phyloP scores from a whole-genome alignment of 2,113 vertebrate species.

The Apeltes quadracus region DNA sequence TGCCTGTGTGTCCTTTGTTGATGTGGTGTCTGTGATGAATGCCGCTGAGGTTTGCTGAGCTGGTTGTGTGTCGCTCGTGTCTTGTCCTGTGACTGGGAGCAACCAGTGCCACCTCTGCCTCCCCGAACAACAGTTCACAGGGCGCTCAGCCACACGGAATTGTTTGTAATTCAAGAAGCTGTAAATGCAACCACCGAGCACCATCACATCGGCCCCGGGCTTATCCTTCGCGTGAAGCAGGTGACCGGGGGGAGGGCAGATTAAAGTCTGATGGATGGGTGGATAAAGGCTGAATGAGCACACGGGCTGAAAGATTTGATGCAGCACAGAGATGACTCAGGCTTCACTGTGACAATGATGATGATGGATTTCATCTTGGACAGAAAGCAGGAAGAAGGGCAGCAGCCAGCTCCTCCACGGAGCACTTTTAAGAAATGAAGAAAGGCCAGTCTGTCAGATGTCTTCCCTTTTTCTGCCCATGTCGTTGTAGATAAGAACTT shows the following conservation, averaged over 20 bases:
- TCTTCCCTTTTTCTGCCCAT: slow-evolving; percentile 9
- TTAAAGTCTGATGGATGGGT: slow-evolving; percentile 49
- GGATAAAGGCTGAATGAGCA: slow-evolving; percentile 30
- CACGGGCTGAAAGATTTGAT: slow-evolving; percentile 12
- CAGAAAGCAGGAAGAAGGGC: neutral
- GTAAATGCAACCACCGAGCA: neutral
- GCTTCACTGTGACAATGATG: neutral
- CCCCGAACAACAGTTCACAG: neutral
- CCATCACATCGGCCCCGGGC: slow-evolving; percentile 8
- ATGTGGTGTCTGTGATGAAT: neutral
- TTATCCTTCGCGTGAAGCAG: slow-evolving; percentile 52
- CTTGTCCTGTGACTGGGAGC: neutral
- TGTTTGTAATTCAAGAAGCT: neutral
- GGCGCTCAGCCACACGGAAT: no score
- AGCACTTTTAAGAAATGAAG: neutral
- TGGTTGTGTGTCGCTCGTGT: neutral
- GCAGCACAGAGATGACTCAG: slow-evolving; percentile 39
- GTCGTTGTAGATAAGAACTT: slow-evolving; percentile 93
- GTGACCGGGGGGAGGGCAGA: slow-evolving; percentile 33
- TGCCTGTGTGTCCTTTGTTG: slow-evolving; percentile 16
- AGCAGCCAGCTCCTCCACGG: neutral
- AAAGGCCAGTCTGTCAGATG: neutral
- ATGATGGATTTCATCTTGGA: slow-evolving; percentile 7
- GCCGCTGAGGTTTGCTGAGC: neutral
- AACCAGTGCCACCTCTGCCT: neutral